Conservation (phyloP, 2,113 vertebrate genomes). For the Excalfactoria chinensis region DNA sequence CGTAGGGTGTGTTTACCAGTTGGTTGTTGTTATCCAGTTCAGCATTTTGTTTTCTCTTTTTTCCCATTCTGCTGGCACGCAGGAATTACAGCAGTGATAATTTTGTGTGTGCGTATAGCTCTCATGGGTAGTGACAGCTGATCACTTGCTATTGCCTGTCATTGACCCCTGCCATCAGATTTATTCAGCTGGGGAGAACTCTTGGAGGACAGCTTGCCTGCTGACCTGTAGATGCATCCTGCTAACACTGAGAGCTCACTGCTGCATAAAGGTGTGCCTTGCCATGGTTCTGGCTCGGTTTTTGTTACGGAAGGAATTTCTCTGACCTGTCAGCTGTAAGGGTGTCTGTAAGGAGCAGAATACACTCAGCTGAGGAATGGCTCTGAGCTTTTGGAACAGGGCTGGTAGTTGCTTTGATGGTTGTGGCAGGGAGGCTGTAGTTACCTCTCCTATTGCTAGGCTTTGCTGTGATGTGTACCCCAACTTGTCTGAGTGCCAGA, state of each 20-base stretch:
- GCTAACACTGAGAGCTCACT: background rate
- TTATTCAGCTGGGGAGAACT: background rate
- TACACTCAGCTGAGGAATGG: background rate
- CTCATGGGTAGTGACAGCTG: background rate
- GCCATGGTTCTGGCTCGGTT: background rate
- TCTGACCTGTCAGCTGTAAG: accelerated
- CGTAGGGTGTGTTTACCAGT: background rate
- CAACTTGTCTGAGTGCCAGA: background rate
- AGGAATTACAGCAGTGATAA: background rate
- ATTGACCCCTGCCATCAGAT: background rate
- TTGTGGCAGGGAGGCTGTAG: background rate
- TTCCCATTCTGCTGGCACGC: background rate
- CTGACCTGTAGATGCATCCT: background rate
- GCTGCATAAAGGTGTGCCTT: background rate
- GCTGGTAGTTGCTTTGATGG: background rate
- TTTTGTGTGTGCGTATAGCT: background rate
- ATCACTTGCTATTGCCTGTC: background rate
- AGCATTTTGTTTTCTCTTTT: background rate
- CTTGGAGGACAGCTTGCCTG: background rate
- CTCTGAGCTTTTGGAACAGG: background rate
- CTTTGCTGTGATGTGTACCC: background rate
- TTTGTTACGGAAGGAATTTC: background rate
- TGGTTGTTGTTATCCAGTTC: background rate
- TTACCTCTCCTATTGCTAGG: background rate
- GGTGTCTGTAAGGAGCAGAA: background rate